Percentiles rank a stretch among this genome's conserved stretches.
phyloP scores from a whole-genome alignment of 2,797 vertebrate species.

The Xiphophorus birchmanni region DNA sequence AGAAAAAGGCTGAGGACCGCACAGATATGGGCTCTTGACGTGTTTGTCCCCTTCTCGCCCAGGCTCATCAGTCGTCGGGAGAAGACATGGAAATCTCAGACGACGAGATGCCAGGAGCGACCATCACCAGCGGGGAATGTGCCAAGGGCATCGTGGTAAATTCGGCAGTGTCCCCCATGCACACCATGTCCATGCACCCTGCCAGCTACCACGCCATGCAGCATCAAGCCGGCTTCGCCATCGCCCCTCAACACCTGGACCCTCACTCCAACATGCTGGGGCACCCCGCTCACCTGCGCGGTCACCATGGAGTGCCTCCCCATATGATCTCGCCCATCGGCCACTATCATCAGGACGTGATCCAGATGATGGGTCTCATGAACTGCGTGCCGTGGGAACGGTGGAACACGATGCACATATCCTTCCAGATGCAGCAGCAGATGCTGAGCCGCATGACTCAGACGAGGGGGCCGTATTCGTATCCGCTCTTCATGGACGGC shows the following conservation, averaged over 20 bases:
- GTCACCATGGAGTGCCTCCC: constrained; percentile 83
- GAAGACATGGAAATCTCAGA: constrained; percentile 99
- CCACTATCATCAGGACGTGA: constrained; percentile 87
- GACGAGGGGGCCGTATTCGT: constrained; percentile 87
- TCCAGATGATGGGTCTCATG: constrained; percentile 93
- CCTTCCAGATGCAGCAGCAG: constrained; percentile 99
- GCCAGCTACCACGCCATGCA: constrained; percentile 87
- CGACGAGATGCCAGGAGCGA: constrained; percentile 92
- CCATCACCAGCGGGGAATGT: constrained; percentile 87
- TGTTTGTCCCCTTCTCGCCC: constrained; percentile 15
- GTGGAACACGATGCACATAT: constrained; percentile 96
- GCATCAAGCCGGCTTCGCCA: constrained; percentile 84
- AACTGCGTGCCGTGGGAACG: constrained; percentile 88
- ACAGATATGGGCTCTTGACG: constrained; percentile 11
- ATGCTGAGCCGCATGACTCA: constrained; percentile 97
- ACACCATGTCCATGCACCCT: constrained; percentile 84
- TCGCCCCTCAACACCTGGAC: constrained; percentile 83
- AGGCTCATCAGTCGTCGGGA: constrained; percentile 93
- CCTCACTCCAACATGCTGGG: constrained; percentile 83
- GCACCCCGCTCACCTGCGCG: constrained; percentile 80
- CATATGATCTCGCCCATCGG: constrained; percentile 87
- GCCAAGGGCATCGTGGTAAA: constrained; percentile 91
- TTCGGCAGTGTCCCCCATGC: constrained; percentile 86
- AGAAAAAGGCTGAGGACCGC: constrained; percentile 1
- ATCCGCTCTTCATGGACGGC: constrained; percentile 86